These are phyloP conservation scores for Helicoverpa zea DNA, from an alignment of 1,140 invertebrate species.

Conservation along the genomic window DNA sequence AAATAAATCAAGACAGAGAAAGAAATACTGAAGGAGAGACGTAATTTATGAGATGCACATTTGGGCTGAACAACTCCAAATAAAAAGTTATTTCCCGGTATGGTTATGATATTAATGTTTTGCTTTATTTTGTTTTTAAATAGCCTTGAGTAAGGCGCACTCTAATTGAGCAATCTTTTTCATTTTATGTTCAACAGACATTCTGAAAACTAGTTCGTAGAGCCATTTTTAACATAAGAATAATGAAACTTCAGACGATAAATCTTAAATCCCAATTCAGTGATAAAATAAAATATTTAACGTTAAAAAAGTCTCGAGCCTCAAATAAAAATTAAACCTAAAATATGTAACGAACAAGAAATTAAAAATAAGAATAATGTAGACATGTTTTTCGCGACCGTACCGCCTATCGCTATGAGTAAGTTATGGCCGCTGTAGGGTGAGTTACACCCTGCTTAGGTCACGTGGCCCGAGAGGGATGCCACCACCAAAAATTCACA, in stretches of 20 bases:
- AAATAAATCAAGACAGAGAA: slow-evolving; percentile 72
- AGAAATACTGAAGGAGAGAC: slow-evolving; percentile 77
- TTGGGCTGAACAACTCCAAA: slow-evolving; percentile 84
- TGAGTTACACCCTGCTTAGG: slow-evolving; percentile 87
- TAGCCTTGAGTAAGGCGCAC: neutral
- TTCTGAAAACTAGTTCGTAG: neutral
- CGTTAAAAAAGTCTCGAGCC: slow-evolving; percentile 19
- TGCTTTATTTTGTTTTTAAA: slow-evolving; percentile 34
- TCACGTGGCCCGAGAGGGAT: slow-evolving; percentile 82
- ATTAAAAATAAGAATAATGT: slow-evolving; percentile 71
- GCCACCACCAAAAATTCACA: slow-evolving; percentile 62
- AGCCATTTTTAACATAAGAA: neutral
- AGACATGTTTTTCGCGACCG: slow-evolving; percentile 84
- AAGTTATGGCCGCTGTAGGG: slow-evolving; percentile 87
- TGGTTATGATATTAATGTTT: slow-evolving; percentile 74
- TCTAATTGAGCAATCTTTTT: neutral
- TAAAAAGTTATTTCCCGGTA: slow-evolving; percentile 81
- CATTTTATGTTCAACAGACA: neutral
- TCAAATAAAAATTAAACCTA: slow-evolving; percentile 48
- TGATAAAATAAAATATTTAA: slow-evolving; percentile 37
- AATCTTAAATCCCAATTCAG: slow-evolving; percentile 33
- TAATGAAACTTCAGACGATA: neutral
- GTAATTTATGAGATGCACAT: slow-evolving; percentile 87
- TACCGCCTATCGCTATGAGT: slow-evolving; percentile 87
- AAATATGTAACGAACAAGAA: slow-evolving; percentile 54